These are phyloP conservation scores for Epizoanthus fatuus DNA, from an alignment of 92 coral and sea anemone genomes.

Conservation along the genomic window DNA sequence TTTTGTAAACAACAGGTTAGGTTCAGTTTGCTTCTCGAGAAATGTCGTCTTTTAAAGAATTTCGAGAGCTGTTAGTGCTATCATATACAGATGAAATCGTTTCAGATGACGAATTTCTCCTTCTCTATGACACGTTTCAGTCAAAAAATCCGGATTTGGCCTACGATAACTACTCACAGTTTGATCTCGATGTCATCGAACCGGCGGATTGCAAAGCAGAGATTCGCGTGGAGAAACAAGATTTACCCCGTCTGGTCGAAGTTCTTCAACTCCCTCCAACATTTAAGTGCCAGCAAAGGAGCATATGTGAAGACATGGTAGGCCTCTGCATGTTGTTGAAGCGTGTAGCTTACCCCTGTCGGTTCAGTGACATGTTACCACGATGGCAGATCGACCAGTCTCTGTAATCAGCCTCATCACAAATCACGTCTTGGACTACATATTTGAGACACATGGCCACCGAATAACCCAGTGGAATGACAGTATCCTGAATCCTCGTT, in stretches of 20 bases:
- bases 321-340: slow-evolving; percentile 27
- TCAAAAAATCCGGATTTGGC: slow-evolving; percentile 50
- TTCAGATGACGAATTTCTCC: slow-evolving; percentile 25
- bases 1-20: too few relatives aligned
- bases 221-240: slow-evolving; percentile 22
- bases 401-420: slow-evolving; percentile 34
- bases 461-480: slow-evolving; percentile 19
- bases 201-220: slow-evolving; percentile 36
- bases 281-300: slow-evolving; percentile 34
- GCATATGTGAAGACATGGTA: slow-evolving; percentile 45
- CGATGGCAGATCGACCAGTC: slow-evolving; percentile 55
- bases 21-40: not conserved
- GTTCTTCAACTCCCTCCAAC: slow-evolving; percentile 29
- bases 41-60: slow-evolving; percentile 34
- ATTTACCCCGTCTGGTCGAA: slow-evolving; percentile 13
- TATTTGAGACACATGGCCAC: slow-evolving; percentile 17
- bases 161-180: slow-evolving; percentile 18
- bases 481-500: slow-evolving; percentile 25
- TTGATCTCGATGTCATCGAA: slow-evolving; percentile 42
- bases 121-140: slow-evolving; percentile 31
- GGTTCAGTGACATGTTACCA: slow-evolving; percentile 45
- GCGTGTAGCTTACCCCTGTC: slow-evolving; percentile 46
- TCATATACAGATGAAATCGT: not conserved
- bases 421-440: slow-evolving; percentile 25
- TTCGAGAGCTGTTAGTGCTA: slow-evolving; percentile 32